Conservation (phyloP, 2,888 invertebrate genomes). For the Crepidodera aurea region DNA sequence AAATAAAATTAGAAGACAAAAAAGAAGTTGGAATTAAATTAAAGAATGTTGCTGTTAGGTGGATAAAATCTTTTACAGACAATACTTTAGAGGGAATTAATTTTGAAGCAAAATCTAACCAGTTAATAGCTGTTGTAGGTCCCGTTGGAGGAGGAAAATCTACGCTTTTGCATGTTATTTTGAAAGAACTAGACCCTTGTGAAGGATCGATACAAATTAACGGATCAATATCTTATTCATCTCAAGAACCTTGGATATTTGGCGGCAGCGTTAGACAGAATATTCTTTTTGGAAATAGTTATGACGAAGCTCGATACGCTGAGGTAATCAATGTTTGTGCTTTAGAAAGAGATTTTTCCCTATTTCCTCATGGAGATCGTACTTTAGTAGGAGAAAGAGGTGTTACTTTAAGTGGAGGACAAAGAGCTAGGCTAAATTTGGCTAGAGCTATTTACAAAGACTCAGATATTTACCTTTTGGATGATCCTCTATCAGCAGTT, state of each 20-base stretch:
- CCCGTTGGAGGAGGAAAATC: slow-evolving; percentile 73
- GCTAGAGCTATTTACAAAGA: slow-evolving; percentile 85
- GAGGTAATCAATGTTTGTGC: slow-evolving; percentile 74
- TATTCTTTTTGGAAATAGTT: slow-evolving; percentile 84
- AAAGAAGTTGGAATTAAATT: slow-evolving; percentile 10
- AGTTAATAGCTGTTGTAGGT: slow-evolving; percentile 64
- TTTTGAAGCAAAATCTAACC: slow-evolving; percentile 29
- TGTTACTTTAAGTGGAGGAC: slow-evolving; percentile 70
- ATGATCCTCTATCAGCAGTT: slow-evolving; percentile 89
- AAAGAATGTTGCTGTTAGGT: slow-evolving; percentile 38
- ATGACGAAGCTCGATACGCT: slow-evolving; percentile 71
- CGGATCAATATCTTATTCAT: slow-evolving; percentile 60
- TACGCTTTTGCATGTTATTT: slow-evolving; percentile 63
- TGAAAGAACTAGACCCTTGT: slow-evolving; percentile 75
- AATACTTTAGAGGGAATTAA: slow-evolving; percentile 35
- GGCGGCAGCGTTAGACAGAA: slow-evolving; percentile 88
- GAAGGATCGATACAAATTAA: slow-evolving; percentile 62
- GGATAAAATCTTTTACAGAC: slow-evolving; percentile 33
- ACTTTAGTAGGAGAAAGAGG: slow-evolving; percentile 77
- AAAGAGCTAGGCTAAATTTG: slow-evolving; percentile 85
- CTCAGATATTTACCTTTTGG: slow-evolving; percentile 83
- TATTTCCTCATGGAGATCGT: slow-evolving; percentile 79
- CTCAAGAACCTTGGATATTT: slow-evolving; percentile 87
- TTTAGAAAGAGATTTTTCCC: slow-evolving; percentile 73
- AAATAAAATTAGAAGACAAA: not conserved